Evolutionary conservation across 2,888 invertebrate genomes (phyloP), one percentile per base, ranked within the genome.

Genomic region (Eristalinus sepulchralis): DNA sequence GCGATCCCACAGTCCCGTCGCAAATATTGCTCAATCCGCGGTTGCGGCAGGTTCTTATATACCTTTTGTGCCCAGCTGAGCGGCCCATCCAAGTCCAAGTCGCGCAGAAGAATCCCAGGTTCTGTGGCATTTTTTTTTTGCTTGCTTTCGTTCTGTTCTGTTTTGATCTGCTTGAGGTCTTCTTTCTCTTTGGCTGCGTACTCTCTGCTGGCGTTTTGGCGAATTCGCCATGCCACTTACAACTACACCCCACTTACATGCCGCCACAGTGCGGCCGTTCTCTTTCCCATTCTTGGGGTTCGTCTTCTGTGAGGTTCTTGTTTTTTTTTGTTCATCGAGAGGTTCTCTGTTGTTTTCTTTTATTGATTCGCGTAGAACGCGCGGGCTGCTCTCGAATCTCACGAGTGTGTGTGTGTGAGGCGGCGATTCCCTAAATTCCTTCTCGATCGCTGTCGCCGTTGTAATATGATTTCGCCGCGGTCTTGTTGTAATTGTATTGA

Each of bases 11-110:
- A 88, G 89, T 88, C 88, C 89, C 88, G 88, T 88, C 88, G 87
- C 88, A 89, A 90, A 88, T 89, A 90, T 90, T 90, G 89, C 89
- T 89, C 88, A 89, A 89, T 89, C 88, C 86, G 70, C 88, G 89
- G 89, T 89, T 89, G 89, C 88, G 88, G 87, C 88, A 89, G 89
- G 90, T 90, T 90, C 89, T 90, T 90, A 90, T 90, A 90, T 90
- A 90, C 90, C 89, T 90, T 90, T 89, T 83, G 83, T 86, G 73
- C 73, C 60, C 66, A 31, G 64, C 67, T 80, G 24, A 53, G 57
- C 60, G 55, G 36, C 84, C 73, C 85, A 85, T 85, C 85, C 85
- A 73, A 70, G 70, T 55, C 76, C 76, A 82, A 31, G 59, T 60
- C 34, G 36, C 78, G 83, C 84, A 68, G 73, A 85, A 85, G 81